Evolutionary conservation across 2,888 invertebrate species (phyloP), one percentile per base, ranked within the genome.

Genomic region (Pinctada fucata): DNA sequence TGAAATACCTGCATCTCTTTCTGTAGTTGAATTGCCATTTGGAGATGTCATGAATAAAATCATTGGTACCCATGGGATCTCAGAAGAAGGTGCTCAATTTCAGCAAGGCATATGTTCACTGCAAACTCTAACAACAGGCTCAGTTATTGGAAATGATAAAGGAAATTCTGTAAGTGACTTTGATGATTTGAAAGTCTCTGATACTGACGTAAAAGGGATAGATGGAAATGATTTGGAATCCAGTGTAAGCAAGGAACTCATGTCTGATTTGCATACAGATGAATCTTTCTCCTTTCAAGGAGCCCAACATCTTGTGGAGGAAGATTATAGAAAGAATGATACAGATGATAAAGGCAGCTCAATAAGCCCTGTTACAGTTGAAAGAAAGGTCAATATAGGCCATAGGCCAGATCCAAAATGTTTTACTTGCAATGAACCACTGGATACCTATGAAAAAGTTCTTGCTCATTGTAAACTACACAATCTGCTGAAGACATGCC

Each of bases 381-480:
- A 31, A 31, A 31, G 31, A 31, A 31, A 31, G 31, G 6, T 13
- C 58, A 58, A 58, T 58, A 13, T 58, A 10, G 58, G 58, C 8
- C 6, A 58, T 10, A 58, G 13, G 13, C 58, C 58, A 10, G 71
- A 51, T n/a, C 51, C 71, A 51, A 71, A 71, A 52, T 75, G 75
- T 48, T 75, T 68, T 63, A 66, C 63, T n/a, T 75, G 75, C 64
- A 58, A 31, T 69, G 68, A 75, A 49, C 63, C 69, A 58, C 63
- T 75, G 45, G 69, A 68, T 58, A 69, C 69, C 52, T 75, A 69
- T 48, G 16, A 48, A 47, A 52, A 75, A 48, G 69, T 69, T 48
- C 58, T 52, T 10, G 65, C 49, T n/a, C 79, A 79, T 50, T 75
- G 79, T 69, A 69, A 52, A 16, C 58, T 73, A 69, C 79, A 79